Evolutionary conservation across 2,888 invertebrate species (phyloP), one percentile per base, ranked within the genome.

Genomic region (Cerceris rybyensis): DNA sequence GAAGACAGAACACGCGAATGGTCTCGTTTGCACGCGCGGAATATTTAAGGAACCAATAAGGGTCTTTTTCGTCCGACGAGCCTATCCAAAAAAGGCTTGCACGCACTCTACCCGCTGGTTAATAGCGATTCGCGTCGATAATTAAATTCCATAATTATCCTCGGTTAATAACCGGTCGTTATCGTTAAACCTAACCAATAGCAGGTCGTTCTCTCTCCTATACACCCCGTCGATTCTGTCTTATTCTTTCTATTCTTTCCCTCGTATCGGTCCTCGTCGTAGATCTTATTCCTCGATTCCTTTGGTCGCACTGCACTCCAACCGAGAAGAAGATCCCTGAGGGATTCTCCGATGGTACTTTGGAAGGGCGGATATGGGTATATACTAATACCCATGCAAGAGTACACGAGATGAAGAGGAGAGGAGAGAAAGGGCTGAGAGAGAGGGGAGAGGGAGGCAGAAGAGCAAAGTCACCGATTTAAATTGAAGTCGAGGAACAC

Each of bases 121-220:
- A 76, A 80, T 73, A 78, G 64, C 66, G 77, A 81, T 80, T 83
- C 70, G 71, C 79, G 87, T 88, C 88, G 91, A 90, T 90, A 90
- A 91, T 91, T 90, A 91, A 91, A 90, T 90, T 90, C 90, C 90
- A 91, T 91, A 91, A 91, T 91, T 90, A 90, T 90, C 90, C 86
- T 75, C 86, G 86, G 86, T 90, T 90, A 90, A 91, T 91, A 90
- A 90, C 89, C 89, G 88, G 89, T 91, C 89, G 90, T 91, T 91
- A 90, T 91, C 90, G 88, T 89, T 85, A 88, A 87, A 85, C 80
- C 86, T 85, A 88, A 87, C 87, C 85, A 86, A 87, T 84, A 87
- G 80, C 73, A 76, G 82, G 28, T 81, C 78, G 79, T 78, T 65
- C 64, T 72, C 72, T 55, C 65, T 70, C 39, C 60, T 52, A 28